phyloP scores from a whole-genome alignment of 2,888 invertebrate genomes.

The Drosophila quinaria region DNA sequence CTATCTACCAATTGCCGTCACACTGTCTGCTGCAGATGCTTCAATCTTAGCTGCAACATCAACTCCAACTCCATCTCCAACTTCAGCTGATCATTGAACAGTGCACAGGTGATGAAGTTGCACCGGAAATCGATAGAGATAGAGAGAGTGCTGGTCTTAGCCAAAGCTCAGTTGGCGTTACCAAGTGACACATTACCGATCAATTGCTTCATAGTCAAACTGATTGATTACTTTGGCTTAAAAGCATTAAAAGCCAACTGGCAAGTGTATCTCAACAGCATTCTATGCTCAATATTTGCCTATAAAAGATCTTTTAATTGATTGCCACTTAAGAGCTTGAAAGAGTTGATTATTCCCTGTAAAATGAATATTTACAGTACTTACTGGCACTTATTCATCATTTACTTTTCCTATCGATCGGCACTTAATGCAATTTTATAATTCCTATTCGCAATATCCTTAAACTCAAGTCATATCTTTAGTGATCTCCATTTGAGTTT shows the following conservation, averaged over 20 bases:
- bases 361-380: background rate
- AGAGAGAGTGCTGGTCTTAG: slow-evolving; percentile 1
- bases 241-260: slow-evolving; percentile 17
- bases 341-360: background rate
- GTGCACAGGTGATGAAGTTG: slow-evolving; percentile 58
- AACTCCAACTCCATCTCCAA: slow-evolving; percentile 19
- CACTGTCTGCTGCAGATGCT: slow-evolving; percentile 59
- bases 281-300: slow-evolving; percentile 27
- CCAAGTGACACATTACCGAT: slow-evolving; percentile 61
- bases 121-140: slow-evolving; percentile 70
- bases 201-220: slow-evolving; percentile 48
- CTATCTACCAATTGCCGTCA: slow-evolving; percentile 32
- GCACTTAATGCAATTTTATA: slow-evolving; percentile 11
- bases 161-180: slow-evolving; percentile 57
- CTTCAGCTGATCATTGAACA: slow-evolving; percentile 32
- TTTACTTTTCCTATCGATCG: background rate
- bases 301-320: slow-evolving; percentile 15
- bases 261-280: slow-evolving; percentile 8
- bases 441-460: background rate
- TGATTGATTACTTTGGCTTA: slow-evolving; percentile 22
- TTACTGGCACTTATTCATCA: background rate
- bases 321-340: slow-evolving; percentile 4
- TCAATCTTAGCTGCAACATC: slow-evolving; percentile 18
- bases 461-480: background rate
- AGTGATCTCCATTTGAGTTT: too few species aligned